Conservation (phyloP, 2,113 vertebrate species). For the Bubo bubo region DNA sequence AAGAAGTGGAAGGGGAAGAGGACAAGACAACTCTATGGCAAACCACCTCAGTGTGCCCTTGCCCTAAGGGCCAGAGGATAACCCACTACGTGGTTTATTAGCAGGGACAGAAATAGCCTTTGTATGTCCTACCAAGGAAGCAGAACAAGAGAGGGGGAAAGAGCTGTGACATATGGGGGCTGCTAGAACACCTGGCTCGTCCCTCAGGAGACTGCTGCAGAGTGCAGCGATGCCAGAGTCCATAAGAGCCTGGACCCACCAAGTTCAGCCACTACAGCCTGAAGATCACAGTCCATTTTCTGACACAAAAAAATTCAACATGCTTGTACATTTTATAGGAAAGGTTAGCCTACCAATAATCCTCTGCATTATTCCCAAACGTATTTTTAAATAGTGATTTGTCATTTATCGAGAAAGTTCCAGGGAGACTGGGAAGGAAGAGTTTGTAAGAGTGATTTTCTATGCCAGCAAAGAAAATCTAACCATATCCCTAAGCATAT, state of each 20-base stretch:
- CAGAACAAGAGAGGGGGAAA: not conserved
- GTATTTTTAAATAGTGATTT: not conserved
- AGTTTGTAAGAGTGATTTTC: not conserved
- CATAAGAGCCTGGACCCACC: not conserved
- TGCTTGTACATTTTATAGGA: not conserved
- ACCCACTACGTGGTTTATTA: not conserved
- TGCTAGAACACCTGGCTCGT: not conserved
- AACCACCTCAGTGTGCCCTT: not conserved
- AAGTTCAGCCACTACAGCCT: not conserved
- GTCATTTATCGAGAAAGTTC: not conserved
- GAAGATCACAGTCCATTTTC: not conserved
- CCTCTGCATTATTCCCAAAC: not conserved
- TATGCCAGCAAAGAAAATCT: not conserved
- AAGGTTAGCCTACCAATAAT: not conserved
- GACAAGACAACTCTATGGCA: not conserved
- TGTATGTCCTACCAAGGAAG: not conserved
- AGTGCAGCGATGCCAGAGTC: not conserved
- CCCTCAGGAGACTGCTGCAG: not conserved
- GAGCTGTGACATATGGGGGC: not conserved
- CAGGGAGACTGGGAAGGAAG: not conserved
- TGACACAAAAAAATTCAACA: not conserved
- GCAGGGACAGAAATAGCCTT: not conserved
- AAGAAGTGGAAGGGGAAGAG: not conserved
- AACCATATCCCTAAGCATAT: not conserved
- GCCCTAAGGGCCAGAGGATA: not conserved